Percentiles rank a stretch among this genome's conserved stretches.
These are phyloP conservation scores for Nezara viridula DNA, from an alignment of 2,888 invertebrate species.

Conservation along the genomic window DNA sequence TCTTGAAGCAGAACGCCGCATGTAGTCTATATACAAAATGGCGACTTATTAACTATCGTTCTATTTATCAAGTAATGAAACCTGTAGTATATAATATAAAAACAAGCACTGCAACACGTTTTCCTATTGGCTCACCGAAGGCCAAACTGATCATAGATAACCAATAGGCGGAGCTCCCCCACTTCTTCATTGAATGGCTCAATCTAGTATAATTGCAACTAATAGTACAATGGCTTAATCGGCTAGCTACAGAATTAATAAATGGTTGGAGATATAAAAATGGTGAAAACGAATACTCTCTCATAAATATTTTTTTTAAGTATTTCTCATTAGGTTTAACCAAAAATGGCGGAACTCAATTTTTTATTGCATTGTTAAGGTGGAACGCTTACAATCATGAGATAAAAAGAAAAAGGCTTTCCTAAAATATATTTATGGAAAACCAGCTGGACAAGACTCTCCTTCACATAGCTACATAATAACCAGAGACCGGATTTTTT, in stretches of 20 bases:
- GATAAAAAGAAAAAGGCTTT: no score
- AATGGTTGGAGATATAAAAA: neutral
- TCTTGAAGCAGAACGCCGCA: no score
- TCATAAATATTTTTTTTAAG: no score
- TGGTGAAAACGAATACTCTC: no score
- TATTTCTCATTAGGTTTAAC: no score
- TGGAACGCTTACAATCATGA: no score
- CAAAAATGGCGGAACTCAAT: no score
- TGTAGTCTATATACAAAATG: neutral
- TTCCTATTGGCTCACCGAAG: neutral
- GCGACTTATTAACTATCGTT: neutral
- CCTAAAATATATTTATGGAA: no score
- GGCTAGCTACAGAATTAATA: neutral
- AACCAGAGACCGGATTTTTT: no score
- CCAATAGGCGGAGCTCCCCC: neutral
- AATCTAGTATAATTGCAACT: neutral
- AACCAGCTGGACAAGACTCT: no score
- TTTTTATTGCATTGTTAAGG: no score
- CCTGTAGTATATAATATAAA: neutral
- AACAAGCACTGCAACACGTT: neutral
- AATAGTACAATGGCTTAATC: neutral
- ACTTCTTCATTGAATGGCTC: neutral
- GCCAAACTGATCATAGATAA: neutral
- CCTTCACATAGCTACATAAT: no score
- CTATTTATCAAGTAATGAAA: neutral